Conservation (phyloP, 2,888 invertebrate genomes). For the Pandemis heparana region DNA sequence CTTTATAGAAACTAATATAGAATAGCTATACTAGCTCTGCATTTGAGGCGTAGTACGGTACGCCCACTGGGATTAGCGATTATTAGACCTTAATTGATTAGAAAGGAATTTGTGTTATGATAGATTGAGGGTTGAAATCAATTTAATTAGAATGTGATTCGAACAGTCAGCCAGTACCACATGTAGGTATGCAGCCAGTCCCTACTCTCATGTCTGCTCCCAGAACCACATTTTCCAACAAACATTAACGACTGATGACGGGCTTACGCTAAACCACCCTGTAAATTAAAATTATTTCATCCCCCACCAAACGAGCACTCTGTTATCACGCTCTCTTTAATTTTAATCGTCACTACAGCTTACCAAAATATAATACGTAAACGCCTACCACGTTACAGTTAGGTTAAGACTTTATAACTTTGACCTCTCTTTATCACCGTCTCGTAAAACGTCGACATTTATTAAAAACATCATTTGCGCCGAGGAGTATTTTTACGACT, state of each 20-base stretch:
- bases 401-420: slow-evolving; percentile 30
- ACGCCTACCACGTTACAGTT: slow-evolving; percentile 14
- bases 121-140: not conserved
- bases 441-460: slow-evolving; percentile 38
- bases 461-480: slow-evolving; percentile 40
- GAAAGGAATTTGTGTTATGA: not conserved
- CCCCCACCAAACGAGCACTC: not conserved
- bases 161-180: no score
- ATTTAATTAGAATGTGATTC: no score
- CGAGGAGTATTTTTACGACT: slow-evolving; percentile 34
- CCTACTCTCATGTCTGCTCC: not conserved
- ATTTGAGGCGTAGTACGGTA: not conserved
- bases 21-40: not conserved
- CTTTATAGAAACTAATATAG: not conserved
- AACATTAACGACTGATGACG: not conserved
- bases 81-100: not conserved
- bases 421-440: slow-evolving; percentile 36
- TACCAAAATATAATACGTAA: slow-evolving; percentile 5
- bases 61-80: not conserved
- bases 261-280: not conserved
- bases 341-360: not conserved
- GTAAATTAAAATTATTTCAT: not conserved
- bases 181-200: no score
- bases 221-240: not conserved
- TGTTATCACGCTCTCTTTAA: slow-evolving; percentile 3